A percentile compares a stretch with the other conserved stretches of the same genome.
phyloP scores from a whole-genome alignment of 2,888 invertebrate species.

The Erebia epiphron region DNA sequence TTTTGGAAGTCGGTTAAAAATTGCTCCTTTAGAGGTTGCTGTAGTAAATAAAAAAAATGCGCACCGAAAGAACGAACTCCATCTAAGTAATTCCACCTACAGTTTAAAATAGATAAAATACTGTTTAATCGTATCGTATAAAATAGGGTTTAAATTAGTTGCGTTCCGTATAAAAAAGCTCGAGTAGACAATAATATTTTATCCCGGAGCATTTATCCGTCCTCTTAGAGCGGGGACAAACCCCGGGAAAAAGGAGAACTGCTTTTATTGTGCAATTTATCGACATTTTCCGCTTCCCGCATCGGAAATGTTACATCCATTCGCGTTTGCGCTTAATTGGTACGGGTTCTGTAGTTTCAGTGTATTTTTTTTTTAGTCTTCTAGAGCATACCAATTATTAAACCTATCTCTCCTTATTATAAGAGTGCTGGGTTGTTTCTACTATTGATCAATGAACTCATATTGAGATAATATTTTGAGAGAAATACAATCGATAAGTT shows the following conservation, averaged over 20 bases:
- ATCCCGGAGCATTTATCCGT: conserved; percentile 16
- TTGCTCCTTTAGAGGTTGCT: too few species aligned
- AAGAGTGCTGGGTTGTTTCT: too few species aligned
- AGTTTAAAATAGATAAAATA: not conserved
- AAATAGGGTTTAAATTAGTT: conserved; percentile 15
- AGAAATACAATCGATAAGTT: too few species aligned
- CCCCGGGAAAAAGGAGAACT: conserved; percentile 14
- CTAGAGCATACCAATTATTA: not conserved
- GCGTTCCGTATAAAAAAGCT: conserved; percentile 7
- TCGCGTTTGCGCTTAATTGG: conserved; percentile 7
- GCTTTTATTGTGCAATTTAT: conserved; percentile 22
- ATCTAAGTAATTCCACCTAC: not conserved
- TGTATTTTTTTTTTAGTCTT: too few species aligned
- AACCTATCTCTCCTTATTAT: too few species aligned
- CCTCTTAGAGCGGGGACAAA: conserved; percentile 11
- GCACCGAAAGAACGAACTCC: too few species aligned
- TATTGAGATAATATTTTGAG: too few species aligned
- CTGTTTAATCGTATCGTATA: not conserved
- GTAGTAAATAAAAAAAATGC: too few species aligned
- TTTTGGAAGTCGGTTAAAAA: too few species aligned
- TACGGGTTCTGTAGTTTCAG: not conserved
- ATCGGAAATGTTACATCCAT: conserved; percentile 3
- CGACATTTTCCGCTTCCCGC: not conserved
- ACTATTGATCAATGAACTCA: too few species aligned
- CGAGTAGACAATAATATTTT: not conserved